Evolutionary conservation across 2,888 invertebrate genomes (phyloP).

Genomic region (Mythimna pallens): DNA sequence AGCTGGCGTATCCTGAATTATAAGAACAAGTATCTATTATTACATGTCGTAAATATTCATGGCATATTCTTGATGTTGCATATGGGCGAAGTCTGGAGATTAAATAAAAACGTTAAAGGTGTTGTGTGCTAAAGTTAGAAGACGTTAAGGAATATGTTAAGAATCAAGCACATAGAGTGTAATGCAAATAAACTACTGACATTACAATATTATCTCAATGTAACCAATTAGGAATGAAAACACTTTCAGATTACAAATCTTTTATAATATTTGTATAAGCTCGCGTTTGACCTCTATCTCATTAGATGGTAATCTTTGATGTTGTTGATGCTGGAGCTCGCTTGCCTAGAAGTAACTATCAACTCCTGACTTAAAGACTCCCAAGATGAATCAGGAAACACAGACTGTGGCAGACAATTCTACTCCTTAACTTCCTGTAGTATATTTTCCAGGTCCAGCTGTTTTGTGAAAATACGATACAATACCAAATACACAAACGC

Average conservation of each 20-base stretch:
- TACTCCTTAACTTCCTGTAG: not conserved
- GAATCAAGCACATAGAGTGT: not conserved
- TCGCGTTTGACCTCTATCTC: no score
- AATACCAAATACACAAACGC: not conserved
- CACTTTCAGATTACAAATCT: no score
- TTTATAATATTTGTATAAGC: no score
- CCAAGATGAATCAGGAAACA: no score
- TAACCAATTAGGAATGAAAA: not conserved
- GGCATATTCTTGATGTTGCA: slow-evolving; percentile 40
- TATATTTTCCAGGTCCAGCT: not conserved
- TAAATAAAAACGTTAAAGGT: slow-evolving; percentile 13
- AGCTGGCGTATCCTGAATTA: slow-evolving; percentile 68
- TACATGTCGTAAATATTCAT: slow-evolving; percentile 65
- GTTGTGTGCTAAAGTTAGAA: not conserved
- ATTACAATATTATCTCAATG: not conserved
- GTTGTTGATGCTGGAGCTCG: no score
- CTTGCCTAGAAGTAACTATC: no score
- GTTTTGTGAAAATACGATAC: not conserved
- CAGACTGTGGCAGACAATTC: not conserved
- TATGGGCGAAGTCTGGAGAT: slow-evolving; percentile 14
- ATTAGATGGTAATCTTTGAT: no score
- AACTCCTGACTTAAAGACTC: no score
- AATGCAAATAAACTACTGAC: not conserved
- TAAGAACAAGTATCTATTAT: slow-evolving; percentile 66
- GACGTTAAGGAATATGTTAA: not conserved